Evolutionary conservation across 2,797 vertebrate species (phyloP).

Genomic region (Eulemur albifrons): DNA sequence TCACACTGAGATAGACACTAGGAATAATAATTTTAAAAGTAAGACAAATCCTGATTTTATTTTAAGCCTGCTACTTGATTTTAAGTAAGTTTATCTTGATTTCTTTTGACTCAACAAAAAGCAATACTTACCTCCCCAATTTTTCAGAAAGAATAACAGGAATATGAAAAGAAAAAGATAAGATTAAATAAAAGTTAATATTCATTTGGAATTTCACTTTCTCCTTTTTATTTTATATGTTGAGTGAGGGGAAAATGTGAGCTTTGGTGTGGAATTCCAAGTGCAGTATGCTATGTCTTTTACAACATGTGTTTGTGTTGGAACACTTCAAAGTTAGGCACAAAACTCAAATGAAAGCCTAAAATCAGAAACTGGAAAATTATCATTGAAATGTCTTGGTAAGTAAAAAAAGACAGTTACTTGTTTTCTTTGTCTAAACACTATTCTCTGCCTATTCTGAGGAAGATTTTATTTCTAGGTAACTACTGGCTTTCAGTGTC

Average conservation of each 20-base stretch:
- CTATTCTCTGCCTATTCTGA: not conserved
- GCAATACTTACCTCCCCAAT: not conserved
- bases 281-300: not conserved
- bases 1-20: not conserved
- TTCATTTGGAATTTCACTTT: conserved; percentile 10
- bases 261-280: conserved; percentile 1
- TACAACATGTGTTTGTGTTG: not conserved
- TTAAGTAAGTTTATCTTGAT: conserved; percentile 23
- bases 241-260: not conserved
- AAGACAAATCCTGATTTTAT: not conserved
- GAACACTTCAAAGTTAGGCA: not conserved
- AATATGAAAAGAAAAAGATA: not conserved
- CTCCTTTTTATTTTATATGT: not conserved
- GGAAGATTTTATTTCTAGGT: not conserved
- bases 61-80: not conserved
- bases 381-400: not conserved
- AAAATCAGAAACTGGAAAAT: conserved; percentile 1
- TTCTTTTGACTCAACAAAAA: not conserved
- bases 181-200: conserved; percentile 36
- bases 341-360: conserved; percentile 2
- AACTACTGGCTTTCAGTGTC: not conserved
- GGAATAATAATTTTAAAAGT: not conserved
- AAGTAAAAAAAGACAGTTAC: not conserved
- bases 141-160: not conserved
- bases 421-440: not conserved